Evolutionary conservation across 2,797 vertebrate species (phyloP), one percentile per base, ranked within the genome.

Genomic region (Melanotaenia trifasciata): DNA sequence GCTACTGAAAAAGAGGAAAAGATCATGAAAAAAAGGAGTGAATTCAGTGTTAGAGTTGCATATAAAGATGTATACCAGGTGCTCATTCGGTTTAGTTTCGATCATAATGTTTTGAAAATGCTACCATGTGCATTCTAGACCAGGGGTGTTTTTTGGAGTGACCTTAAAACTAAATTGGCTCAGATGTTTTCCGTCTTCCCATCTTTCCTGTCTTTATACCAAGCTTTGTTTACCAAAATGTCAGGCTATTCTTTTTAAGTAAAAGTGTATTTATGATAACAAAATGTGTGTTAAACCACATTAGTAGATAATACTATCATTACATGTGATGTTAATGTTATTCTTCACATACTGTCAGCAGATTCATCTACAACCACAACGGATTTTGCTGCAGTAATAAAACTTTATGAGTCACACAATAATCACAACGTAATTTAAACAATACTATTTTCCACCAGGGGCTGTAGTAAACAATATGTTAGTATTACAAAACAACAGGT

Each of bases 401-500:
- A 56, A 70, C 18, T 22, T 43, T 4, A 24, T 54, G 20, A 50
- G 47, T 22, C n/a, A 24, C 20, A 22, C n/a, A 50, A 20, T 10
- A 5, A 22, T 50, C 50, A 51, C n/a, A 51, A 22, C 5, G 13
- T 14, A 1, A 26, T 54, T 6, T 13, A 26, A 26, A 22, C 24
- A 28, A 14, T 28, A 54, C 11, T 28, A 13, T 4, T 26, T 67
- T 71, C 22, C 35, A 47, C 18, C 9, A 56, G 35, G 72, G 30
- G 54, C 50, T 59, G 18, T 73, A 74, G 74, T 81, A 78, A 84
- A 88, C 56, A 81, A 36, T 69, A 60, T 58, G 70, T 72, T 16
- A 63, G 64, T 67, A 74, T 58, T 57, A 14, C 36, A 59, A 76
- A 88, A 89, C 87, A 91, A 83, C 60, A 79, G 66, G 16, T 53